Evolutionary conservation across 2,888 invertebrate species (phyloP).

Genomic region (Parasteatoda lunata): DNA sequence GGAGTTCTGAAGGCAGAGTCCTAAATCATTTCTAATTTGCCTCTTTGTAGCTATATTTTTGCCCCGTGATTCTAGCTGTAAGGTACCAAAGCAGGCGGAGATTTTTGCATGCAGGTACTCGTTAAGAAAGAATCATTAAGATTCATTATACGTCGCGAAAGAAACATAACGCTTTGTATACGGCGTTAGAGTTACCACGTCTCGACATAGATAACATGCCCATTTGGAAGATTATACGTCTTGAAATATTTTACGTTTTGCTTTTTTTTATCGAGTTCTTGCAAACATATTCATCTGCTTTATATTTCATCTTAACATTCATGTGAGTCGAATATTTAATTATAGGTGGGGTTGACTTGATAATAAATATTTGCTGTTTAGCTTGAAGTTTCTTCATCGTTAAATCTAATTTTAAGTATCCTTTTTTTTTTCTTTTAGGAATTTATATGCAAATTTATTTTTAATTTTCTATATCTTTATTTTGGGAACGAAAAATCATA

Average conservation of each 20-base stretch:
- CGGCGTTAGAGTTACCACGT: background rate
- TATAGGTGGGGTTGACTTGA: too few species aligned
- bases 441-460: too few species aligned
- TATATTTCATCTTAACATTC: too few species aligned
- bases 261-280: too few species aligned
- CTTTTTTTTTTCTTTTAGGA: too few species aligned
- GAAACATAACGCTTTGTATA: background rate
- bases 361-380: too few species aligned
- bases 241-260: background rate
- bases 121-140: slow-evolving; percentile 1
- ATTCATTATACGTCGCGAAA: background rate
- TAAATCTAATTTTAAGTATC: too few species aligned
- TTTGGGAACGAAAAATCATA: too few species aligned
- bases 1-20: background rate
- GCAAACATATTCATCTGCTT: too few species aligned
- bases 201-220: background rate
- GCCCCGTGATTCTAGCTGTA: slow-evolving; percentile 1
- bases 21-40: slow-evolving; percentile 61
- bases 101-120: background rate
- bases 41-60: slow-evolving; percentile 26
- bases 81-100: background rate
- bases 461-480: too few species aligned
- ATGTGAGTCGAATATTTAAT: too few species aligned
- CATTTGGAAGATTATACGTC: background rate
- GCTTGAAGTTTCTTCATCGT: too few species aligned